A percentile compares a stretch with the other conserved stretches of the same genome.
Conservation (phyloP, 1,140 invertebrate genomes). For the Drosophila ohnishii region DNA sequence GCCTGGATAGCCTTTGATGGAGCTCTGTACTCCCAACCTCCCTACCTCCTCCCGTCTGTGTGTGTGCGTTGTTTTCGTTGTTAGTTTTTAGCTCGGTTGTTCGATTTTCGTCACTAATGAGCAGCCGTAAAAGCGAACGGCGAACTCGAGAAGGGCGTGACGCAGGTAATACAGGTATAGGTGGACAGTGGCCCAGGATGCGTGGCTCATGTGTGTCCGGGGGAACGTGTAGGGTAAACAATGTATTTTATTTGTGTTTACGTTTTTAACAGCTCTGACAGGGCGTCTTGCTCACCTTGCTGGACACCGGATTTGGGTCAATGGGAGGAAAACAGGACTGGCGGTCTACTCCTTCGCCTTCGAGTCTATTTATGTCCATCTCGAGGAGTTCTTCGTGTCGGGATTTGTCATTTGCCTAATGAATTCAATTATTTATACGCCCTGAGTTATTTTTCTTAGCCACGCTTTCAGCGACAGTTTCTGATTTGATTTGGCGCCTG, state of each 20-base stretch:
- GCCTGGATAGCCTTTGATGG: slow-evolving; percentile 59
- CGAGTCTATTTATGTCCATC: slow-evolving; percentile 23
- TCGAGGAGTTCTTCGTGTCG: slow-evolving; percentile 53
- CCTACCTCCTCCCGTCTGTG: slow-evolving; percentile 4
- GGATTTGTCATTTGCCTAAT: slow-evolving; percentile 82
- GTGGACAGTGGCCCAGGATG: slow-evolving; percentile 20
- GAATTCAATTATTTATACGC: slow-evolving; percentile 83
- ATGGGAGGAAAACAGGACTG: slow-evolving; percentile 28
- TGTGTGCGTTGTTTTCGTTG: slow-evolving; percentile 46
- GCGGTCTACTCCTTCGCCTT: not conserved
- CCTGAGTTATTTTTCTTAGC: slow-evolving; percentile 57
- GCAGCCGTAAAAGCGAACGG: slow-evolving; percentile 61
- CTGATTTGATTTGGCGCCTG: slow-evolving; percentile 72
- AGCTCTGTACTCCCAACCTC: slow-evolving; percentile 16
- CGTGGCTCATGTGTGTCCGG: slow-evolving; percentile 3
- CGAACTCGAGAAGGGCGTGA: slow-evolving; percentile 71
- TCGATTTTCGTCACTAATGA: slow-evolving; percentile 79
- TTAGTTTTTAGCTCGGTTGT: slow-evolving; percentile 43
- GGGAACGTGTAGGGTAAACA: slow-evolving; percentile 46
- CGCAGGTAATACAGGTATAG: slow-evolving; percentile 27
- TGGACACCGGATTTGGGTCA: slow-evolving; percentile 73
- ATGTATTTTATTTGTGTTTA: slow-evolving; percentile 78
- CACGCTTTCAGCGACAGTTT: slow-evolving; percentile 42
- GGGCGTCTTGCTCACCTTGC: slow-evolving; percentile 38
- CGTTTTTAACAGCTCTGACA: slow-evolving; percentile 76